Conservation (phyloP, 2,113 vertebrate species). For the Lophura nycthemera region DNA sequence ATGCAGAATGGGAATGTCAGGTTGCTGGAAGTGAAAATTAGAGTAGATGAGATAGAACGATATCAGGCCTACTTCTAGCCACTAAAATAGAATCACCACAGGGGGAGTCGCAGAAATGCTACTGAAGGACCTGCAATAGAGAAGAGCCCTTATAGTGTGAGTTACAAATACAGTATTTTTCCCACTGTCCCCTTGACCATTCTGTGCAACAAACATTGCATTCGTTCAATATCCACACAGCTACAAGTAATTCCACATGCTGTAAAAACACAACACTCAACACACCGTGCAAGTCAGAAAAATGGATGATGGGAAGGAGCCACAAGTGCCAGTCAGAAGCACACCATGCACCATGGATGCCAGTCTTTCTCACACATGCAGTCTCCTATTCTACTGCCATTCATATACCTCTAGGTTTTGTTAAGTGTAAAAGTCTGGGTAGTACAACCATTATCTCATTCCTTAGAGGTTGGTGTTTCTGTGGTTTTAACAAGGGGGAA, state of each 20-base stretch:
- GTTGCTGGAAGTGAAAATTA: constrained; percentile 50
- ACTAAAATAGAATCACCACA: constrained; percentile 31
- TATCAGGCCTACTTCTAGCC: constrained; percentile 32
- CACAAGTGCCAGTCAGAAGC: constrained; percentile 63
- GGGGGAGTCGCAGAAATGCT: constrained; percentile 34
- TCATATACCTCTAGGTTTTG: constrained; percentile 55
- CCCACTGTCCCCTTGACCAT: constrained; percentile 38
- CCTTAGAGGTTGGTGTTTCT: constrained; percentile 58
- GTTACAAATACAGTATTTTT: constrained; percentile 33
- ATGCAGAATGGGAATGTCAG: background rate
- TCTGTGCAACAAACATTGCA: constrained; percentile 44
- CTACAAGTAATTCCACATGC: constrained; percentile 69
- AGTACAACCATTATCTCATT: constrained; percentile 52
- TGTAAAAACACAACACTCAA: constrained; percentile 64
- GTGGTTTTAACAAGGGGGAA: constrained; percentile 56
- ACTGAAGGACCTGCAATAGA: constrained; percentile 58
- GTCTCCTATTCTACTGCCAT: constrained; percentile 62
- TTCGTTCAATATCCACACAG: constrained; percentile 43
- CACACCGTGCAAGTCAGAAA: constrained; percentile 64
- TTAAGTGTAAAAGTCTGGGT: constrained; percentile 50
- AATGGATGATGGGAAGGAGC: constrained; percentile 29
- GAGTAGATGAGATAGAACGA: constrained; percentile 3
- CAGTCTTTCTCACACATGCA: constrained; percentile 67
- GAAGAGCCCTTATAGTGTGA: constrained; percentile 57
- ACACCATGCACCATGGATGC: constrained; percentile 67